These are phyloP conservation scores for Nomada hirtipes DNA, from an alignment of 2,888 invertebrate species.

Conservation along the genomic window DNA sequence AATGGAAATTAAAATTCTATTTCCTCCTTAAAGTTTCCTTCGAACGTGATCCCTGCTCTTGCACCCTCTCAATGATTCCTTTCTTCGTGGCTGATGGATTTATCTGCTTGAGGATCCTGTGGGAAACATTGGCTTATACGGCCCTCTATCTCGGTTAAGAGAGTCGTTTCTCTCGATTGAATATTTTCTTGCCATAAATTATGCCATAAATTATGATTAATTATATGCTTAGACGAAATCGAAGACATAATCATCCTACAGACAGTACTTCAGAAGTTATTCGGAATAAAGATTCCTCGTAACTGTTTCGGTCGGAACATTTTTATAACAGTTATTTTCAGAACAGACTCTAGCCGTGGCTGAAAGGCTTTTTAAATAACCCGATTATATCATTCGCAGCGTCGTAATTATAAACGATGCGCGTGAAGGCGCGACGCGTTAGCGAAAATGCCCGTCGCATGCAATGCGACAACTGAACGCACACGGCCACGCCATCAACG, in stretches of 20 bases:
- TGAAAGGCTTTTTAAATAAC: conserved; percentile 70
- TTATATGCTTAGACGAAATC: too few relatives aligned
- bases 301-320: too few relatives aligned
- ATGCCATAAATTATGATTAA: too few relatives aligned
- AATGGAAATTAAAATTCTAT: conserved; percentile 33
- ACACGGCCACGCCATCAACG: conserved; percentile 42
- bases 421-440: conserved; percentile 39
- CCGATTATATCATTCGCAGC: conserved; percentile 64
- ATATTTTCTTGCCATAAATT: too few relatives aligned
- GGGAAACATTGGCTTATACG: not conserved
- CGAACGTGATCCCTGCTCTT: too few relatives aligned
- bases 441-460: conserved; percentile 64
- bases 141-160: too few relatives aligned
- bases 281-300: too few relatives aligned
- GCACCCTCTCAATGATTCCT: not conserved
- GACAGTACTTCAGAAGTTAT: too few relatives aligned
- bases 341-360: not conserved
- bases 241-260: too few relatives aligned
- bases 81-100: not conserved
- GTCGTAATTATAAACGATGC: conserved; percentile 63
- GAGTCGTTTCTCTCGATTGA: too few relatives aligned
- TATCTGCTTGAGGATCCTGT: not conserved
- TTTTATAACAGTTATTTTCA: too few relatives aligned
- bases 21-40: not conserved
- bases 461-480: conserved; percentile 66